Base-by-base conservation (phyloP, 2,888 invertebrate species). In the Adineta ricciae region DNA sequence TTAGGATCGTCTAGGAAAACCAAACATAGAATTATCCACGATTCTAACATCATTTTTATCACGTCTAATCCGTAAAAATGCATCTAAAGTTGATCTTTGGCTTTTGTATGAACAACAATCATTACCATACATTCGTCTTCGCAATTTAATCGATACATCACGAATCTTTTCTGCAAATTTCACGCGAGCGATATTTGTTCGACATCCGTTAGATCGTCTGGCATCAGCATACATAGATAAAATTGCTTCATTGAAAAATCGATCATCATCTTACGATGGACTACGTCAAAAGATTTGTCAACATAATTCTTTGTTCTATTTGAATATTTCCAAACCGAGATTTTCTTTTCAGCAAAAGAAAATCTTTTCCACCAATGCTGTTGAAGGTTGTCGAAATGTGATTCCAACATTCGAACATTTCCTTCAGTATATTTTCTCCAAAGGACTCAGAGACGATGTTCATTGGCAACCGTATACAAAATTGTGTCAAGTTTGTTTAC, bases 201-300 rank as follows among this genome's bases (percentile, higher is more conserved):
- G 96, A 41, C 95, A 96, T 91, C 96, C 96, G 0, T 94, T 96
- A 89, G 96, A 96, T 89, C 92, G 96, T 86, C 90, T 96, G 78
- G 91, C 96, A 82, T 96, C 96, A 0, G 96, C 96, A 0, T 97
- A 94, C 90, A 92, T 95, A 87, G 96, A 96, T 90, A 96, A 96
- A 91, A 92, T 97, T 87, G 94, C 91, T 87, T 90, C 91, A 87
- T 89, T 90, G 7, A 88, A 89, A 52, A 85, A 83, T 50, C 9
- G 5, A 27, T 11, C 83, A 24, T 92, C 92, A 88, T 93, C 92
- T 88, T 92, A 92, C 87, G 88, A 89, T 84, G 88, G 89, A 90
- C 93, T 87, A 92, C 94, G 95, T 1, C 91, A 92, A 38, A 92
- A 93, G 87, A 95, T 95, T 32, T 64, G 64, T 64, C 64, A 27